Conservation (phyloP, 1,140 invertebrate species). For the Zaprionus ornatus region DNA sequence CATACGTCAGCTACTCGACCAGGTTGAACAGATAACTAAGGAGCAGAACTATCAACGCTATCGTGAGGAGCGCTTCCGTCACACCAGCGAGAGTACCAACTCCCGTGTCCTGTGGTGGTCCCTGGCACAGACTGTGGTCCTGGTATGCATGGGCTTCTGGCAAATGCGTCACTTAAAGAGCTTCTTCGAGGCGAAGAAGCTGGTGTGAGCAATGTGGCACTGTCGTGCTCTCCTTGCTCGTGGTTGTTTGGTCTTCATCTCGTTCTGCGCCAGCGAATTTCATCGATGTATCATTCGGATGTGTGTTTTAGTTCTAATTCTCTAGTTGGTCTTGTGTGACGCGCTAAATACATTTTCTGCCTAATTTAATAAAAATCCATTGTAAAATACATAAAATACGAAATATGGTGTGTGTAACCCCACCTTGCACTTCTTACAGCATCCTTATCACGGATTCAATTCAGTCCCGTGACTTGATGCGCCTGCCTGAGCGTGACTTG, state of each 20-base stretch:
- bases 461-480: slow-evolving; percentile 70
- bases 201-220: slow-evolving; percentile 89
- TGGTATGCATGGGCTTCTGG: slow-evolving; percentile 98
- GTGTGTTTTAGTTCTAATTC: slow-evolving; percentile 73
- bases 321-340: slow-evolving; percentile 42
- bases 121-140: slow-evolving; percentile 94
- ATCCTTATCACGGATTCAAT: slow-evolving; percentile 41
- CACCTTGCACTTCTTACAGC: slow-evolving; percentile 11
- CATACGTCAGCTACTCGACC: slow-evolving; percentile 97
- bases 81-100: slow-evolving; percentile 99
- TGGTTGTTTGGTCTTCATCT: slow-evolving; percentile 40
- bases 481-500: slow-evolving; percentile 52
- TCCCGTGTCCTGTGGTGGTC: slow-evolving; percentile 99
- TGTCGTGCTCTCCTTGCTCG: background rate
- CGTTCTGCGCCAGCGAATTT: slow-evolving; percentile 54
- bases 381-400: slow-evolving; percentile 58
- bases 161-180: slow-evolving; percentile 99
- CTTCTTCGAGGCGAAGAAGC: slow-evolving; percentile 99
- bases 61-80: slow-evolving; percentile 98
- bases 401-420: background rate
- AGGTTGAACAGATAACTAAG: slow-evolving; percentile 99
- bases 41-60: slow-evolving; percentile 99
- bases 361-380: slow-evolving; percentile 81
- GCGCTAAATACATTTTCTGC: slow-evolving; percentile 57
- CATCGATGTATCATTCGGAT: slow-evolving; percentile 58